Evolutionary conservation across 2,113 vertebrate species (phyloP).

Genomic region (Eolophus roseicapilla): DNA sequence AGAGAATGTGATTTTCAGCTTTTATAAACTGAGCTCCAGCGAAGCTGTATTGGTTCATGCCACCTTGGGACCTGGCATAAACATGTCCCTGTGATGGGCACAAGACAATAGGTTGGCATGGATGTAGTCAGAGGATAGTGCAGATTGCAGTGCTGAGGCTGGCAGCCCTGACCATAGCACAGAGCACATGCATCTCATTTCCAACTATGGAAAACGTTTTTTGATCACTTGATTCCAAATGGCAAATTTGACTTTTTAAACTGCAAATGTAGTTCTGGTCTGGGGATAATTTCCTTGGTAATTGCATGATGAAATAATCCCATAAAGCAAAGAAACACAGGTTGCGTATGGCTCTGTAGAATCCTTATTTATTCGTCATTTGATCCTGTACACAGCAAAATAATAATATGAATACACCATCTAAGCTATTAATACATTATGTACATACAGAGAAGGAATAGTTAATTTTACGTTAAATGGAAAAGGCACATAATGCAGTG

Average conservation of each 20-base stretch:
- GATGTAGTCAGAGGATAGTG: background rate
- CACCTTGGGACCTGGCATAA: background rate
- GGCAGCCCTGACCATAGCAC: background rate
- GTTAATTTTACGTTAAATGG: background rate
- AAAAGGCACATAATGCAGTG: background rate
- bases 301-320: background rate
- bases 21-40: background rate
- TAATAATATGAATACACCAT: background rate
- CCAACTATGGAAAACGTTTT: background rate
- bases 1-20: background rate
- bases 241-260: background rate
- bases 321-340: background rate
- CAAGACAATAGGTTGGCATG: fast-evolving
- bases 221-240: background rate
- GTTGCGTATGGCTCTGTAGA: background rate
- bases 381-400: background rate
- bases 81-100: background rate
- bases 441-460: background rate
- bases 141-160: background rate
- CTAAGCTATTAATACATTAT: background rate
- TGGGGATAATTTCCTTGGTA: background rate
- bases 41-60: background rate
- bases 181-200: background rate
- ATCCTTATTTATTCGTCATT: conserved; percentile 22
- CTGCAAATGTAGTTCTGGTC: background rate